Evolutionary conservation across 2,888 invertebrate genomes (phyloP).

Genomic region (Sturmia bella): DNA sequence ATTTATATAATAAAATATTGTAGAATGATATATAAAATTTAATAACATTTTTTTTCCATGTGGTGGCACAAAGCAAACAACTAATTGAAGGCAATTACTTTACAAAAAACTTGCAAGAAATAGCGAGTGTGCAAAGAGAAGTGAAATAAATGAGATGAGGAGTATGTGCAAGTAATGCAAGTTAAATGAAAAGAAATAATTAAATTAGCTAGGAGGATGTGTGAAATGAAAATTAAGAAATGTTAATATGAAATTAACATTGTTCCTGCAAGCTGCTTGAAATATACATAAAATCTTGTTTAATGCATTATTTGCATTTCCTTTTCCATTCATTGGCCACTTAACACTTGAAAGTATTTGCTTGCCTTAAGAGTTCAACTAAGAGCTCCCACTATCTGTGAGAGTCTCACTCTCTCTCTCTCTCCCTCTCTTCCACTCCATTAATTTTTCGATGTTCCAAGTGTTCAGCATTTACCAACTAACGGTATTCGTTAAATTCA

Average conservation of each 20-base stretch:
- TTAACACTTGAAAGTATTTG: slow-evolving; percentile 19
- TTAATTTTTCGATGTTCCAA: too few relatives aligned
- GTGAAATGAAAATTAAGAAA: too few relatives aligned
- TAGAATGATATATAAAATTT: slow-evolving; percentile 38
- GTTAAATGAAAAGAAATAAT: not conserved
- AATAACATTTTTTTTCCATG: slow-evolving; percentile 23
- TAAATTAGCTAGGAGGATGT: too few relatives aligned
- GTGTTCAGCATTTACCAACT: not conserved
- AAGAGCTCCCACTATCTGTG: not conserved
- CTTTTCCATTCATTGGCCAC: slow-evolving; percentile 10
- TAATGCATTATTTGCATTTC: slow-evolving; percentile 5
- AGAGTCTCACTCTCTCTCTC: not conserved
- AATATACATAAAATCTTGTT: not conserved
- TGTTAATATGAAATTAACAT: too few relatives aligned
- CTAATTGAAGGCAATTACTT: slow-evolving; percentile 67
- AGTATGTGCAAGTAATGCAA: too few relatives aligned
- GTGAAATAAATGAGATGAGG: not conserved
- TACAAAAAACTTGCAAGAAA: slow-evolving; percentile 35
- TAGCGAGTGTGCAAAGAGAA: not conserved
- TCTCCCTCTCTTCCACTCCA: not conserved
- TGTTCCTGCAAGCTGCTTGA: not conserved
- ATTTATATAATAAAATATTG: slow-evolving; percentile 2
- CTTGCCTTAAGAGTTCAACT: not conserved
- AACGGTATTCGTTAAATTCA: not conserved
- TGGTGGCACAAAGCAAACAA: slow-evolving; percentile 26